Base-by-base conservation (phyloP, 2,113 vertebrate genomes). In the Leucoraja erinaceus region DNA sequence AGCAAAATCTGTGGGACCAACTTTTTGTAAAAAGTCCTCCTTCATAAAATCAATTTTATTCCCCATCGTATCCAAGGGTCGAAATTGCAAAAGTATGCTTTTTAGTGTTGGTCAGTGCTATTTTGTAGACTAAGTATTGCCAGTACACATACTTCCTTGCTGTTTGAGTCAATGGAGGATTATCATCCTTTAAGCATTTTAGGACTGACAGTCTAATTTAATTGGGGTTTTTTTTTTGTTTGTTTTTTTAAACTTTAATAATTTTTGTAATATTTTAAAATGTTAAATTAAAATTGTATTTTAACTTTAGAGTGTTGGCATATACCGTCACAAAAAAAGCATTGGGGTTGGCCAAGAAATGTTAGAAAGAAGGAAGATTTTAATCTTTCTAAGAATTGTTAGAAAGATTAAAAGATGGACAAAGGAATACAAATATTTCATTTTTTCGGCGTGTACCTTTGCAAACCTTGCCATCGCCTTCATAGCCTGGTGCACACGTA, bases 401-500 rank as follows among this genome's bases (percentile, higher is more conserved):
- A 28, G 22, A 59, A 28, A 84, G 28, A 0, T 18, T 61, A 84
- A 88, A 31, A 0, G n/a, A 8, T 63, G 59, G 31, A 18, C 5
- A 88, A 63, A 88, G 16, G 28, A 63, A 56, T 28, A 86, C 56
- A 4, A 61, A 61, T n/a, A 61, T 14, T 4, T n/a, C 25, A 86
- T n/a, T 86, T 28, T 59, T 84, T 84, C 56, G 28, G 66, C n/a
- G 63, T 47, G 3, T 12, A 98, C 98, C 98, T 18, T 92, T 95
- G 86, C 98, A 99, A 93, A 96, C 97, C 94, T 94, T 96, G 92
- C 98, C 98, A 0, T 98, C 97, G 8, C 96, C 95, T 54, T 94
- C 95, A 95, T 97, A 98, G 0, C 98, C 98, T 0, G 96, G 95
- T 0, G 96, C 78, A n/a, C 98, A 99, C 94, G 97, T 96, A 22